Evolutionary conservation across 2,113 vertebrate genomes (phyloP).

Genomic region (Ellobius talpinus): DNA sequence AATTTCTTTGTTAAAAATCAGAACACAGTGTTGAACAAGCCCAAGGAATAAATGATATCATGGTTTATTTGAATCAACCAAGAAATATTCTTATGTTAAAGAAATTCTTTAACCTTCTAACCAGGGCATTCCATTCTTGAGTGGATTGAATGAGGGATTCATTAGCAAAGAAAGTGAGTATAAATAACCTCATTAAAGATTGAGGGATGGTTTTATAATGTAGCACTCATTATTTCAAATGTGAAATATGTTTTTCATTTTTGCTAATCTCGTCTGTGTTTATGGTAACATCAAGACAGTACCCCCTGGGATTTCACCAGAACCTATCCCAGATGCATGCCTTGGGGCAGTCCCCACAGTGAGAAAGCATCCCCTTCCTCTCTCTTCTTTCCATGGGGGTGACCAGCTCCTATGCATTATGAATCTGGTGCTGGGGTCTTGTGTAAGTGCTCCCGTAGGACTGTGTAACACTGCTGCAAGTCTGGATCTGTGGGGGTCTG

Average conservation of each 20-base stretch:
- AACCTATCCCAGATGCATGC: neutral
- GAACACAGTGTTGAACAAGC: slow-evolving; percentile 40
- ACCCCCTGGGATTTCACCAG: neutral
- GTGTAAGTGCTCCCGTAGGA: neutral
- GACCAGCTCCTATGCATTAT: neutral
- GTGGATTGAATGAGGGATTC: slow-evolving; percentile 23
- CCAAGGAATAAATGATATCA: slow-evolving; percentile 80
- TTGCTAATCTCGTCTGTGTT: neutral
- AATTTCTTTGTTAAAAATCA: slow-evolving; percentile 71
- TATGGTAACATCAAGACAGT: neutral
- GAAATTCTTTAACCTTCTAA: slow-evolving; percentile 60
- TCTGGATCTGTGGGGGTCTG: slow-evolving; percentile 21
- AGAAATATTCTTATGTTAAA: slow-evolving; percentile 72
- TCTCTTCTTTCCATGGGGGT: slow-evolving; percentile 8
- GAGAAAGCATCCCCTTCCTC: neutral
- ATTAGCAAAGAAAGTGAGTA: slow-evolving; percentile 50
- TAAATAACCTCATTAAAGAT: neutral
- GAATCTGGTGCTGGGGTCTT: slow-evolving; percentile 33
- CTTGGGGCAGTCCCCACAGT: neutral
- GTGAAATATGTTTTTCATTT: neutral
- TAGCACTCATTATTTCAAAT: slow-evolving; percentile 25
- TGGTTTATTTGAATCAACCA: slow-evolving; percentile 53
- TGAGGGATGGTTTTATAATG: neutral
- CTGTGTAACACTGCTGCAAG: neutral
- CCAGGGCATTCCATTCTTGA: neutral